phyloP scores from a whole-genome alignment of 2,797 vertebrate genomes.

The Anabas testudineus region DNA sequence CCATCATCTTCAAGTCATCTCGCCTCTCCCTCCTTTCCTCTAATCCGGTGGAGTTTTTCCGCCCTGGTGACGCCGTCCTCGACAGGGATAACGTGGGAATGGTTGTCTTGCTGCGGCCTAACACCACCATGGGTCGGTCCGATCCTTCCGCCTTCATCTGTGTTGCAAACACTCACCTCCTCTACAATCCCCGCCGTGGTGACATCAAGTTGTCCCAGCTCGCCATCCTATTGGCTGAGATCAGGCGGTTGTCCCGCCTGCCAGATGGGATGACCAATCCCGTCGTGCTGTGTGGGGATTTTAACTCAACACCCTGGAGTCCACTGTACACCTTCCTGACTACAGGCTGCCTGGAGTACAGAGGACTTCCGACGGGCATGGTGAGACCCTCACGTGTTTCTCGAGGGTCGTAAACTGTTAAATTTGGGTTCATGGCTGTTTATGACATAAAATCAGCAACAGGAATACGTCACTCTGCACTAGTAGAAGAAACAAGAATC shows the following conservation, averaged over 20 bases:
- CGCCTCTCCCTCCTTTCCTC: conserved; percentile 90
- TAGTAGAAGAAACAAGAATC: too few species aligned
- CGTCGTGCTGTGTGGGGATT: conserved; percentile 93
- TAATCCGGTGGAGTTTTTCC: conserved; percentile 92
- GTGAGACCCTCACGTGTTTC: conserved; percentile 65
- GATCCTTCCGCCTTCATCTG: conserved; percentile 79
- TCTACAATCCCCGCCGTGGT: conserved; percentile 95
- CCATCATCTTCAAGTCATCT: conserved; percentile 90
- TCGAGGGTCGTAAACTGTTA: too few species aligned
- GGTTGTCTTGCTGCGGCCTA: conserved; percentile 89
- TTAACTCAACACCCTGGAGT: conserved; percentile 94
- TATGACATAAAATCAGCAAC: too few species aligned
- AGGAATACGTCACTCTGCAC: too few species aligned
- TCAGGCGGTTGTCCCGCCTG: conserved; percentile 82
- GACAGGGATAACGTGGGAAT: conserved; percentile 96
- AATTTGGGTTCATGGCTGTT: too few species aligned
- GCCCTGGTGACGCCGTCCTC: conserved; percentile 87
- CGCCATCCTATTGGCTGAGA: conserved; percentile 94
- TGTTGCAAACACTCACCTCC: conserved; percentile 94
- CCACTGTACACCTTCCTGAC: conserved; percentile 93
- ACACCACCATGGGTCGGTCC: conserved; percentile 28
- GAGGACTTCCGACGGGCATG: conserved; percentile 88
- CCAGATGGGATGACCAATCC: conserved; percentile 86
- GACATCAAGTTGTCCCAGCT: conserved; percentile 96
- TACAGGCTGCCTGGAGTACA: conserved; percentile 89